A percentile compares a stretch with the other conserved stretches of the same genome.
These are phyloP conservation scores for Zaprionus ghesquierei DNA, from an alignment of 1,140 invertebrate genomes.

Conservation along the genomic window DNA sequence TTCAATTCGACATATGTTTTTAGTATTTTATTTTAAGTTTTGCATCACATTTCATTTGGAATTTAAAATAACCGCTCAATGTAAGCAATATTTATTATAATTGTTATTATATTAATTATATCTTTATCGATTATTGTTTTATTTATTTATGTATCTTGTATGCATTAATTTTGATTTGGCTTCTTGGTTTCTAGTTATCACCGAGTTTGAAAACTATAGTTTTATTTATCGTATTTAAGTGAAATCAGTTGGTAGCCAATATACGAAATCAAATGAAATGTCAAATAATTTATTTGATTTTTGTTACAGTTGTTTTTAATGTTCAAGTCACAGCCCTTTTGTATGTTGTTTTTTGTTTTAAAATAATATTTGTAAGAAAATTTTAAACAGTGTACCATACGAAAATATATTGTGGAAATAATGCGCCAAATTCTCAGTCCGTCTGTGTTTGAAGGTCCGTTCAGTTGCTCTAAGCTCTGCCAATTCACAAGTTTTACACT, in stretches of 20 bases:
- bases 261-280: slow-evolving; percentile 12
- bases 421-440: slow-evolving; percentile 55
- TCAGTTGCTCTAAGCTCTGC: slow-evolving; percentile 50
- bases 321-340: slow-evolving; percentile 77
- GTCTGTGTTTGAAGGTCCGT: slow-evolving; percentile 32
- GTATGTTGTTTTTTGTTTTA: slow-evolving; percentile 56
- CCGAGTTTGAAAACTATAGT: slow-evolving; percentile 56
- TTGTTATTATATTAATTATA: slow-evolving; percentile 48
- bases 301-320: slow-evolving; percentile 53
- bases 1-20: slow-evolving; percentile 60
- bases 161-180: slow-evolving; percentile 77
- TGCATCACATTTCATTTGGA: slow-evolving; percentile 74
- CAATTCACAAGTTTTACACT: slow-evolving; percentile 54
- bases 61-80: slow-evolving; percentile 60
- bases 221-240: slow-evolving; percentile 12
- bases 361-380: slow-evolving; percentile 30
- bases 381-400: slow-evolving; percentile 28
- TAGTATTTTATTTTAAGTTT: slow-evolving; percentile 41
- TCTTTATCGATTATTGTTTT: slow-evolving; percentile 5
- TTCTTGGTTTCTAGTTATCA: slow-evolving; percentile 71
- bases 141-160: slow-evolving; percentile 35
- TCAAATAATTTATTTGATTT: slow-evolving; percentile 65
- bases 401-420: slow-evolving; percentile 28
- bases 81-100: slow-evolving; percentile 50
- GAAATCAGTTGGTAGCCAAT: slow-evolving; percentile 25